Evolutionary conservation across 2,113 vertebrate genomes (phyloP).

Genomic region (Porphyrio hochstetteri): DNA sequence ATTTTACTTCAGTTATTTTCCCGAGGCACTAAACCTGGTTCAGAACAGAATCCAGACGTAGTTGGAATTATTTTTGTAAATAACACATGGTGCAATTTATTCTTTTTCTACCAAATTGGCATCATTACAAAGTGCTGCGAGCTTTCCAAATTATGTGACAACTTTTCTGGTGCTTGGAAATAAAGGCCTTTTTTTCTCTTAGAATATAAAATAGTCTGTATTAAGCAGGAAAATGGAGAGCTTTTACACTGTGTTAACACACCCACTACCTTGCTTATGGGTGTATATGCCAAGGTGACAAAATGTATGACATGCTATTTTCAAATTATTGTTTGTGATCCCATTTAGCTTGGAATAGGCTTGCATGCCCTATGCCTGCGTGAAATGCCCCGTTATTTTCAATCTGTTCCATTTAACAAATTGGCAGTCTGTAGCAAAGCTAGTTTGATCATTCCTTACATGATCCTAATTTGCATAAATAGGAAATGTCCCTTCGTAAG

Average conservation of each 20-base stretch:
- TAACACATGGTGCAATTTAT: conserved; percentile 34
- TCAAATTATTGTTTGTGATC: neutral
- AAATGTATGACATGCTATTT: neutral
- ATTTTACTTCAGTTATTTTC: conserved; percentile 3
- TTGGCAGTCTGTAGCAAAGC: neutral
- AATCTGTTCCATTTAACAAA: conserved; percentile 46
- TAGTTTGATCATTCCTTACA: neutral
- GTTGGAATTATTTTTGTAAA: conserved; percentile 39
- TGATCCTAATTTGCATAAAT: conserved; percentile 20
- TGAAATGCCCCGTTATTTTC: conserved; percentile 43
- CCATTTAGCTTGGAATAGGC: neutral
- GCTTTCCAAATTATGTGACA: conserved; percentile 24
- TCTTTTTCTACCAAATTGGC: neutral
- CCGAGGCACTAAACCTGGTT: neutral
- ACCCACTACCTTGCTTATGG: neutral
- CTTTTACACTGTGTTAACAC: neutral
- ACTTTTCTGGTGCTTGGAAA: neutral
- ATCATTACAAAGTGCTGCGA: neutral
- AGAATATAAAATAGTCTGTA: neutral
- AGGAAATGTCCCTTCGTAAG: neutral
- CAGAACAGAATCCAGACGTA: neutral
- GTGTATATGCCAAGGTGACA: neutral
- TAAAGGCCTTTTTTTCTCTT: neutral
- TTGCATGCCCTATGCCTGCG: neutral
- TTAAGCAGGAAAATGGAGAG: neutral